Conservation (phyloP, 2,888 invertebrate genomes). For the Agrochola lychnidis region DNA sequence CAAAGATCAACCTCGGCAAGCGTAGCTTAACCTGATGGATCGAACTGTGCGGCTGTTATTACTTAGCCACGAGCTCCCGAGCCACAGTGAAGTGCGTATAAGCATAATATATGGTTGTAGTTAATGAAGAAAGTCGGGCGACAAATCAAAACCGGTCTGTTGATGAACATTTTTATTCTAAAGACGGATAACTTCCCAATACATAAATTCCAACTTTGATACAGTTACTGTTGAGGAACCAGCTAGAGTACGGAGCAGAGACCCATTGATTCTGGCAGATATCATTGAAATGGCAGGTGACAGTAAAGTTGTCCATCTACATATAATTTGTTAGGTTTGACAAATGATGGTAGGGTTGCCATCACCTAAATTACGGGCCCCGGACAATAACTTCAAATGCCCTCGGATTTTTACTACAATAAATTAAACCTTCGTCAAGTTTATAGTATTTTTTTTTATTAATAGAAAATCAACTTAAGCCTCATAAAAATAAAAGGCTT, state of each 20-base stretch:
- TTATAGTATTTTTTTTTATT: no score
- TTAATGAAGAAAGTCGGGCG: background rate
- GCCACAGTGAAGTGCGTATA: background rate
- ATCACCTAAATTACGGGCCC: no score
- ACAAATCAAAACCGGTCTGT: background rate
- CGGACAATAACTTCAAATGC: no score
- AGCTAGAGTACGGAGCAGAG: background rate
- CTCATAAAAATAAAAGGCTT: no score
- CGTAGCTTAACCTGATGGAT: no score
- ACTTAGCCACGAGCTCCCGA: no score
- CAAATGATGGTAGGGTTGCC: background rate
- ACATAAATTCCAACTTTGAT: background rate
- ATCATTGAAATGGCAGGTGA: constrained; percentile 17
- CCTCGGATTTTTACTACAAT: no score
- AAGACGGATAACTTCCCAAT: background rate
- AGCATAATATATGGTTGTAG: background rate
- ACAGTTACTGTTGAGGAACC: background rate
- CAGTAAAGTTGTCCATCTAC: constrained; percentile 1
- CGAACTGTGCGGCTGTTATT: no score
- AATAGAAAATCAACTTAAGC: no score
- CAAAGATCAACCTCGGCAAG: no score
- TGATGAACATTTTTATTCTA: background rate
- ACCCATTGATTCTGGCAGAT: background rate
- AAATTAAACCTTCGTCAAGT: no score
- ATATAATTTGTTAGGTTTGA: background rate